These are phyloP conservation scores for Sinopyrophorus schimmeli DNA, from an alignment of 2,888 invertebrate genomes.

Conservation along the genomic window DNA sequence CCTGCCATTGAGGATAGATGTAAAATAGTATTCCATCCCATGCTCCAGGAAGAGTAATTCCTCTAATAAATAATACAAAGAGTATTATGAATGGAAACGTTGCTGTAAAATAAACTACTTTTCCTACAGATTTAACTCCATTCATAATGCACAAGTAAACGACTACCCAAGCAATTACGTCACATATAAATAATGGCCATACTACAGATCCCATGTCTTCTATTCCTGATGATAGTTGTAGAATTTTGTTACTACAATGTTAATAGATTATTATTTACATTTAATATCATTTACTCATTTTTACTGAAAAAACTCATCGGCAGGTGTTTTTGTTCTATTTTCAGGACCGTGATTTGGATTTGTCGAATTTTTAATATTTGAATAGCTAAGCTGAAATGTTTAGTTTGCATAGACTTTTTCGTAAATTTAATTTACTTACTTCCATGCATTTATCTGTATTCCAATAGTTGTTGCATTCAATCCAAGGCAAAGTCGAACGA, in stretches of 20 bases:
- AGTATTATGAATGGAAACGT: constrained; percentile 80
- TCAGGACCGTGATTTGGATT: too few species aligned
- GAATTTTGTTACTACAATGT: constrained; percentile 69
- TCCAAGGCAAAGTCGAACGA: constrained; percentile 72
- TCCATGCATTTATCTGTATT: constrained; percentile 75
- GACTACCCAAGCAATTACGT: constrained; percentile 76
- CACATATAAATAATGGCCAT: constrained; percentile 77
- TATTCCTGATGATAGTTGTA: constrained; percentile 76
- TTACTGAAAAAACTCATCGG: constrained; percentile 86
- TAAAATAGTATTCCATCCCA: constrained; percentile 76
- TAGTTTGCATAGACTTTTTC: too few species aligned
- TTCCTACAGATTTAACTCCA: constrained; percentile 86
- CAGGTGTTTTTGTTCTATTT: constrained; percentile 63
- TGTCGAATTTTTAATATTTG: too few species aligned
- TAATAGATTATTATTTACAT: constrained; percentile 1
- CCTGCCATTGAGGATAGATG: constrained; percentile 77
- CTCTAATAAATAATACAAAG: constrained; percentile 71
- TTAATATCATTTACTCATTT: constrained; percentile 39
- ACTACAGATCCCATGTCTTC: constrained; percentile 75
- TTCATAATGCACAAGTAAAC: constrained; percentile 84
- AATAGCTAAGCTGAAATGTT: too few species aligned
- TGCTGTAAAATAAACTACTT: constrained; percentile 89
- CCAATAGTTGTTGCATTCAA: constrained; percentile 78
- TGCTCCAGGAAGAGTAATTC: constrained; percentile 80
- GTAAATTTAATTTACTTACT: too few species aligned